Base-by-base conservation (phyloP, 2,797 vertebrate species). In the Zalophus californianus region DNA sequence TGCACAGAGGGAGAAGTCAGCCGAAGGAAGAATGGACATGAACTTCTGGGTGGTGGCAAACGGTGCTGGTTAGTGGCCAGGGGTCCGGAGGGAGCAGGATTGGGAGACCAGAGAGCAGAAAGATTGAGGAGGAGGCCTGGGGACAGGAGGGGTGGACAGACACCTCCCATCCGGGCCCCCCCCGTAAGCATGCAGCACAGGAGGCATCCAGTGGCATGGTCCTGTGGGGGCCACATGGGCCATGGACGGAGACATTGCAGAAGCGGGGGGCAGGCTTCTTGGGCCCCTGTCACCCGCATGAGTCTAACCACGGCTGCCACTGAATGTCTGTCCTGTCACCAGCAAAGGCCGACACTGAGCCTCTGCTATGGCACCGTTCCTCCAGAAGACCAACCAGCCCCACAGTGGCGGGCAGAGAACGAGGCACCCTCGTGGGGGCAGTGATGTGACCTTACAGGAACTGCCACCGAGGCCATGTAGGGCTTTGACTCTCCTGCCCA, bases 141-240 rank as follows among this genome's bases (percentile, higher is more conserved):
- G 68, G 20, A 48, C 9, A 13, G 50, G n/a, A 14, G 18, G 15
- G 29, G 44, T 52, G 20, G 23, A 2, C 2, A 29, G 21, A 80
- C 13, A 25, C 41, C 38, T 64, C 60, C 79, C 35, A 73, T 3
- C 20, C 0, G 20, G 68, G 68, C 21, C 5, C 38, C 35, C n/a
- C 10, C 66, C 0, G 0, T 3, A 8, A 18, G 32, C 66, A 35
- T 18, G 27, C 56, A 60, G 60, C 1, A 2, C 2, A 5, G 16
- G 64, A n/a, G 7, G 32, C 64, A 15, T 64, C 60, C 12, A 1
- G 60, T 2, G 2, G 7, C 29, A 3, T 15, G 14, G 62, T 64
- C 62, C 62, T 7, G 5, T 0, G 29, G 13, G 29, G 29, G 27
- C 1, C 13, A 1, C 13, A 0, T 12, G 62, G 29, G 6, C 66